Evolutionary conservation across 2,888 invertebrate genomes (phyloP).

Genomic region (Pachymerium ferrugineum): DNA sequence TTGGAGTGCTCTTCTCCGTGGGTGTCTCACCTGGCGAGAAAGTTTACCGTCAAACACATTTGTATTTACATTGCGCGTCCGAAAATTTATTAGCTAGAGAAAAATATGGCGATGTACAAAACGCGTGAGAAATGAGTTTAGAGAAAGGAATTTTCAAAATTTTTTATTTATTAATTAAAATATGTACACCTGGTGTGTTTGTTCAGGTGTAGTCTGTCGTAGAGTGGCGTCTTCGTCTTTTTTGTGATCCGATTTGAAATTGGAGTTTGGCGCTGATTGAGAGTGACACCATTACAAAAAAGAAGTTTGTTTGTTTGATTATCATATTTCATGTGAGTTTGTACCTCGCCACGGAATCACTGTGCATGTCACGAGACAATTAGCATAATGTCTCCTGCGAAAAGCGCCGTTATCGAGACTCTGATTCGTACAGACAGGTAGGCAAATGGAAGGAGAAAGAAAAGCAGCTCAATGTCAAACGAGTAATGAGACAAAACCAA

Average conservation of each 20-base stretch:
- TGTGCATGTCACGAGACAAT: conserved; percentile 21
- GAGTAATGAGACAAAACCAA: conserved; percentile 21
- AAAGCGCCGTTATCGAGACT: not conserved
- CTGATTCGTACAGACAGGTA: conserved; percentile 21
- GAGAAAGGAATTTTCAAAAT: not conserved
- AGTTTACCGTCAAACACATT: not conserved
- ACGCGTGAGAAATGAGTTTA: not conserved
- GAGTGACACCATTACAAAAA: conserved; percentile 21
- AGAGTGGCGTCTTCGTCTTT: not conserved
- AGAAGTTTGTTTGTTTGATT: conserved; percentile 18
- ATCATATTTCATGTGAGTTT: conserved; percentile 15
- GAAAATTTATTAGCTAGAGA: not conserved
- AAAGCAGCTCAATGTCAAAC: conserved; percentile 21
- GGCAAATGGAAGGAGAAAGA: conserved; percentile 12
- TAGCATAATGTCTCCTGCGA: conserved; percentile 10
- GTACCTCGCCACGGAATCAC: conserved; percentile 18
- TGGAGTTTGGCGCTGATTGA: not conserved
- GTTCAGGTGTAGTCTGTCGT: conserved; percentile 5
- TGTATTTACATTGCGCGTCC: not conserved
- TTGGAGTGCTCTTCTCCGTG: not conserved
- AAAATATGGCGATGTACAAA: not conserved
- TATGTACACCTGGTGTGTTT: not conserved
- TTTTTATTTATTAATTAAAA: not conserved
- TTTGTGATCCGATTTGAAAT: not conserved
- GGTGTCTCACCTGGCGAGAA: not conserved